A percentile compares a stretch with the other conserved stretches of the same genome.
Conservation (phyloP, 2,113 vertebrate genomes). For the Lepus europaeus region DNA sequence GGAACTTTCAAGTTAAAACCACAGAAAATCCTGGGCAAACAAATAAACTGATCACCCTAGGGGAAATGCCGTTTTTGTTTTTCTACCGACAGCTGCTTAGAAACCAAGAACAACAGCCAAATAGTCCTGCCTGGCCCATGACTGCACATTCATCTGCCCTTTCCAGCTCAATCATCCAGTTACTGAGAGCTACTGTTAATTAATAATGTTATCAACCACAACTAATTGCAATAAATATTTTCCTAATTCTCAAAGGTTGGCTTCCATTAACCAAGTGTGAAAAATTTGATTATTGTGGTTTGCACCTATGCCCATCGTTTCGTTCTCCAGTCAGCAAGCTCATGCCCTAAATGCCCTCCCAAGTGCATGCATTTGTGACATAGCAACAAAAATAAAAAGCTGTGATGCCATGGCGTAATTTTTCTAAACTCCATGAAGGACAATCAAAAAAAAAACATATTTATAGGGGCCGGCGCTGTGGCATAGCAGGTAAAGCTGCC, state of each 20-base stretch:
- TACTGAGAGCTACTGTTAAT: conserved; percentile 57
- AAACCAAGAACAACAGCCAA: conserved; percentile 29
- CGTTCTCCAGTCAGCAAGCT: conserved; percentile 66
- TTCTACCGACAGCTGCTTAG: conserved; percentile 9
- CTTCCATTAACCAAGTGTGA: conserved; percentile 77
- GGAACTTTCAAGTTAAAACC: background rate
- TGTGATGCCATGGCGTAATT: background rate
- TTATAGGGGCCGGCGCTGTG: no score
- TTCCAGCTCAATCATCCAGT: conserved; percentile 19
- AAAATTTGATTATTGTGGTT: conserved; percentile 57
- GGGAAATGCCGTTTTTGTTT: background rate
- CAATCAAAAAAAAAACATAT: background rate
- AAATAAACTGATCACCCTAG: background rate
- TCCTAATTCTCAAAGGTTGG: conserved; percentile 75
- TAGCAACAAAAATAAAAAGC: conserved; percentile 56
- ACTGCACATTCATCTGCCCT: background rate
- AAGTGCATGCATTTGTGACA: conserved; percentile 55
- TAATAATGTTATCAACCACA: conserved; percentile 64
- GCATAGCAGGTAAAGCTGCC: no score
- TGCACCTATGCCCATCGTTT: conserved; percentile 52
- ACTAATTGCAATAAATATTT: conserved; percentile 74
- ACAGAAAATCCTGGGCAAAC: background rate
- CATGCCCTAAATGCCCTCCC: conserved; percentile 51
- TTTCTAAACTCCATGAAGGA: conserved; percentile 61
- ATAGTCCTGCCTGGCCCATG: background rate